Base-by-base conservation (phyloP, 2,797 vertebrate species). In the Steatocranus sp. region DNA sequence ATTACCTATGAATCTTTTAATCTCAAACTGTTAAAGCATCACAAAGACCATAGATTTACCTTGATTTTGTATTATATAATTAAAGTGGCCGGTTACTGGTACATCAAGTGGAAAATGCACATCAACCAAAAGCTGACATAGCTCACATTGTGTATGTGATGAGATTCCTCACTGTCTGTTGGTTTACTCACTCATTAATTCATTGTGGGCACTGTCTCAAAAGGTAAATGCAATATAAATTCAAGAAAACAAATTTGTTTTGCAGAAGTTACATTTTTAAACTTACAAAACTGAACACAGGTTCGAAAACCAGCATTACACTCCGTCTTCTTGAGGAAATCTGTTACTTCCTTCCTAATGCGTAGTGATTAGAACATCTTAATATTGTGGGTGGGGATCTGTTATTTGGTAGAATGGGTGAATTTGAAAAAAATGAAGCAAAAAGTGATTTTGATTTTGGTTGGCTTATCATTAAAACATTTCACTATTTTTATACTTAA, bases 181-280 rank as follows among this genome's bases (percentile, higher is more conserved):
- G 14, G 2, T 46, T 70, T 25, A 70, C 63, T 7, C 14, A 11
- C 63, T 70, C 20, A 25, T 68, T 43, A 68, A 68, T 68, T 4
- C 5, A 4, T 43, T 70, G 38, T 27, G 38, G 38, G 23, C 38
- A 25, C 0, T 41, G 36, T 41, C 20, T 41, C 8, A 4, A 27
- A 43, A 43, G 1, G 14, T 68, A 23, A 68, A 43, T 68, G 41
- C 23, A 70, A 27, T 6, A 27, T 27, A 46, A 70, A 11, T 6
- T 46, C 9, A 27, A 41, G n/a, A 66, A 66, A 66, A 41, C n/a
- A 38, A 66, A 66, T 66, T 66, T 23, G 34, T 36, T 38, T 66
- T 66, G 20, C 61, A 68, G 61, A 41, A 25, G 36, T 7, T 15
- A 6, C 8, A 68, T 68, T 41, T 41, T 41, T 41, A 38, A 41